Percentiles rank a stretch among this genome's conserved stretches.
These are phyloP conservation scores for Nothura maculosa DNA, from an alignment of 2,797 vertebrate species.

Conservation along the genomic window DNA sequence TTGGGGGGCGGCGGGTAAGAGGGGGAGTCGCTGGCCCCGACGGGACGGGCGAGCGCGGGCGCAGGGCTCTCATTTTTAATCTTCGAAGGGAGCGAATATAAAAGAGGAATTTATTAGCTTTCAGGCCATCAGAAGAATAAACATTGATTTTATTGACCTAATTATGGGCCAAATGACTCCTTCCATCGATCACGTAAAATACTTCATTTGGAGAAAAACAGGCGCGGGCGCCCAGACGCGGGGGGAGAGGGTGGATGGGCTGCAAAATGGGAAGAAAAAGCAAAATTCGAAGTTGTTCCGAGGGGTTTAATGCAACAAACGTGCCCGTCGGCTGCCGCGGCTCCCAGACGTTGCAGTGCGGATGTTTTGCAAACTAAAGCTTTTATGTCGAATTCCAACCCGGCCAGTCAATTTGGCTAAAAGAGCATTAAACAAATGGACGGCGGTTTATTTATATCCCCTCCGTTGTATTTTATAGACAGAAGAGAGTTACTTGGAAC, in stretches of 20 bases:
- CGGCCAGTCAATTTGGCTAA: slow-evolving; percentile 73
- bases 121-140: slow-evolving; percentile 64
- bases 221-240: slow-evolving; percentile 45
- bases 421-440: slow-evolving; percentile 72
- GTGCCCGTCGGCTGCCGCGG: slow-evolving; percentile 46
- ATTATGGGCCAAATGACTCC: slow-evolving; percentile 75
- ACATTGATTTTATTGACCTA: slow-evolving; percentile 81
- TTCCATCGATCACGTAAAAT: slow-evolving; percentile 77
- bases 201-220: slow-evolving; percentile 69
- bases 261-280: slow-evolving; percentile 1
- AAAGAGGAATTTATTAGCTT: slow-evolving; percentile 76
- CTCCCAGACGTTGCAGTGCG: slow-evolving; percentile 58
- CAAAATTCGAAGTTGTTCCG: slow-evolving; percentile 50
- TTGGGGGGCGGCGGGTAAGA: background rate
- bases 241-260: slow-evolving; percentile 46
- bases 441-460: slow-evolving; percentile 46
- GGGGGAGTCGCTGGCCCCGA: background rate
- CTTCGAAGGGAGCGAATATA: slow-evolving; percentile 40
- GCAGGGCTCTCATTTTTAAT: background rate
- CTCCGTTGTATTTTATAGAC: slow-evolving; percentile 21
- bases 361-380: slow-evolving; percentile 70
- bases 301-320: slow-evolving; percentile 55
- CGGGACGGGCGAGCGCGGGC: background rate
- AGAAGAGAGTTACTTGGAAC: slow-evolving; percentile 44
- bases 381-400: slow-evolving; percentile 71